Evolutionary conservation across 1,140 invertebrate genomes (phyloP).

Genomic region (Linepithema humile): DNA sequence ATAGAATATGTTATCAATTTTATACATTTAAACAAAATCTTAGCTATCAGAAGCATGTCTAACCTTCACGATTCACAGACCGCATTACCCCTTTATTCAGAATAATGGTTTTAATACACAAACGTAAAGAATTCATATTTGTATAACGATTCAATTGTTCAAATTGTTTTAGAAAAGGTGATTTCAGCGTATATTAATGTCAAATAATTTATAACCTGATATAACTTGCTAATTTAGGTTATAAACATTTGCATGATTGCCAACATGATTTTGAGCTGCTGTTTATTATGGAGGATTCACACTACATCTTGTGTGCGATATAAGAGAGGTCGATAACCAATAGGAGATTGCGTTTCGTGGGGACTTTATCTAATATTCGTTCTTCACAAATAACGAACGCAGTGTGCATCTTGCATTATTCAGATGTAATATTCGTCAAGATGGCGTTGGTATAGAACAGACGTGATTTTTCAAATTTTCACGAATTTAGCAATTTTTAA

Average conservation of each 20-base stretch:
- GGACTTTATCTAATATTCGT: too few relatives aligned
- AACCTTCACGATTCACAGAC: constrained; percentile 55
- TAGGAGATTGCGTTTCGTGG: too few relatives aligned
- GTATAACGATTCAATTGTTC: not conserved
- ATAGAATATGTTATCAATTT: too few relatives aligned
- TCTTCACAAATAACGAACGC: too few relatives aligned
- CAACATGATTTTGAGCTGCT: not conserved
- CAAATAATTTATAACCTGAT: not conserved
- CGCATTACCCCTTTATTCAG: constrained; percentile 14
- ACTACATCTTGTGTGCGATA: too few relatives aligned
- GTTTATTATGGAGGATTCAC: too few relatives aligned
- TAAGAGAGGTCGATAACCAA: too few relatives aligned
- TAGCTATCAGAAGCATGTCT: too few relatives aligned
- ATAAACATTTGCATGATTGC: not conserved
- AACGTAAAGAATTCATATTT: constrained; percentile 64
- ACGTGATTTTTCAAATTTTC: not conserved
- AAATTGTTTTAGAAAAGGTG: not conserved
- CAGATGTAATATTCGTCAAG: not conserved
- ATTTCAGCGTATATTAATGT: not conserved
- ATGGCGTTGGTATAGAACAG: not conserved
- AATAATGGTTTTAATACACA: constrained; percentile 14
- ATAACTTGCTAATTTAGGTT: not conserved
- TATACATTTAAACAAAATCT: too few relatives aligned
- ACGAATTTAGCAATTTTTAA: too few relatives aligned
- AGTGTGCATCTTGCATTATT: too few relatives aligned